phyloP scores from a whole-genome alignment of 2,888 invertebrate species.

The Eupithecia abbreviata region DNA sequence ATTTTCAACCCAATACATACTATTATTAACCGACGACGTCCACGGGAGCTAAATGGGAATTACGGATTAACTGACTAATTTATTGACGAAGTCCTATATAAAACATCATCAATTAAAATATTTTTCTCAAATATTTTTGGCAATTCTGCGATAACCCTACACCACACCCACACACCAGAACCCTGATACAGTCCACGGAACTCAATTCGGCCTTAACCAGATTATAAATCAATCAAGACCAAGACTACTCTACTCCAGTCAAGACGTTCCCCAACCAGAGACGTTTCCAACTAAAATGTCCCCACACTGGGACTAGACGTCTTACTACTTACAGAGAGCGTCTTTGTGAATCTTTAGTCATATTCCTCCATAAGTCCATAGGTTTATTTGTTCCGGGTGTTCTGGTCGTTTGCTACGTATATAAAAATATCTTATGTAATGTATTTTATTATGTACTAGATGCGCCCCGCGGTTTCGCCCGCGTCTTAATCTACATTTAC shows the following conservation, averaged over 20 bases:
- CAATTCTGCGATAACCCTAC: slow-evolving; percentile 17
- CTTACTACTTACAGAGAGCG: neutral
- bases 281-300: neutral
- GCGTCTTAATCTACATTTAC: too few species aligned
- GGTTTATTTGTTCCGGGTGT: too few species aligned
- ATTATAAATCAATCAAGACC: slow-evolving; percentile 38
- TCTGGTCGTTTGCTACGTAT: too few species aligned
- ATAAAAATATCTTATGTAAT: too few species aligned
- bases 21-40: too few species aligned
- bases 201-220: slow-evolving; percentile 32
- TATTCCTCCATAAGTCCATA: too few species aligned
- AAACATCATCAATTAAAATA: neutral
- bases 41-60: neutral
- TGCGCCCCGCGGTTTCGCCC: too few species aligned
- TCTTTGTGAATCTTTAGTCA: too few species aligned
- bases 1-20: neutral
- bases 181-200: slow-evolving; percentile 18
- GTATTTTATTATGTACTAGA: too few species aligned
- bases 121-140: neutral
- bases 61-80: neutral
- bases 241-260: slow-evolving; percentile 23
- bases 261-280: neutral
- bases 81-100: neutral
- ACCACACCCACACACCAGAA: neutral
- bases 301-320: neutral